Evolutionary conservation across 2,888 invertebrate genomes (phyloP).

Genomic region (Gerris lacustris): DNA sequence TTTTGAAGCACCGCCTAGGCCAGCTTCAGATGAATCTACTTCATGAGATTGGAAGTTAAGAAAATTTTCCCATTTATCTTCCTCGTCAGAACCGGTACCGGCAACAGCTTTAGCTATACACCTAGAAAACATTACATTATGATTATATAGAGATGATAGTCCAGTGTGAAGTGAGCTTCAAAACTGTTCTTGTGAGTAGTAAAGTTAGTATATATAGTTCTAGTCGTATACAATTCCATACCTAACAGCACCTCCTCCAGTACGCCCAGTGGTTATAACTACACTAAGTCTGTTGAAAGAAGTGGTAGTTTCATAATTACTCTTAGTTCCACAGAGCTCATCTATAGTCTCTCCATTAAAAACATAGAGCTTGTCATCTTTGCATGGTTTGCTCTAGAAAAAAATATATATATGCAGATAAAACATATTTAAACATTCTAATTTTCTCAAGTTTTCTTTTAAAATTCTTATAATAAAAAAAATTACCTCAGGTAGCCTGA

Average conservation of each 20-base stretch:
- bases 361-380: neutral
- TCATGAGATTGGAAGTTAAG: slow-evolving; percentile 6
- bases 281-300: neutral
- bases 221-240: neutral
- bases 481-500: neutral
- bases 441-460: too few species aligned
- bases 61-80: neutral
- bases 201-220: too few species aligned
- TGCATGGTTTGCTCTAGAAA: slow-evolving; percentile 1
- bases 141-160: too few species aligned
- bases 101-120: slow-evolving; percentile 2
- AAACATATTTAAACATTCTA: neutral
- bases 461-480: too few species aligned
- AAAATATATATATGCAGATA: neutral
- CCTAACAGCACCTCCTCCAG: neutral
- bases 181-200: too few species aligned
- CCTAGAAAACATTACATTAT: neutral
- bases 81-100: neutral
- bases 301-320: neutral
- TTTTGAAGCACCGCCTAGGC: neutral
- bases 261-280: neutral
- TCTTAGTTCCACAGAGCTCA: neutral
- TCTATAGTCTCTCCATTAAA: slow-evolving; percentile 4
- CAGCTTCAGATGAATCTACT: neutral
- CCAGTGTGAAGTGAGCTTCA: neutral